Conservation (phyloP, 2,888 invertebrate species). For the Laspeyria flexula region DNA sequence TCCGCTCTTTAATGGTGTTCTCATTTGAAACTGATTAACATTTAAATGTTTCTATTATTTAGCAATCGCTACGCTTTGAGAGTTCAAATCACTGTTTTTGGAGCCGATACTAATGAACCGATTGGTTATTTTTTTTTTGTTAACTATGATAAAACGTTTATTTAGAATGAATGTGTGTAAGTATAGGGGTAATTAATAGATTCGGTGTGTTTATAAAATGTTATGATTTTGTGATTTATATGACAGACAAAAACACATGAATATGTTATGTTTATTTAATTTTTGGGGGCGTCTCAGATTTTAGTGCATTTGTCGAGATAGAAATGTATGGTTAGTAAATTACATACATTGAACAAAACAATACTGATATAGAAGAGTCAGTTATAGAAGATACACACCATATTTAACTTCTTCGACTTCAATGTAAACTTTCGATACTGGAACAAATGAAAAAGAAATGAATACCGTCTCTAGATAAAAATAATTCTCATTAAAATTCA, state of each 20-base stretch:
- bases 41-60: constrained; percentile 49
- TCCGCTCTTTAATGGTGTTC: constrained; percentile 43
- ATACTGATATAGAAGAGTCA: too few relatives aligned
- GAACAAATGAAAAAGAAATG: background rate
- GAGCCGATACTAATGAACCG: constrained; percentile 30
- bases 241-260: too few relatives aligned
- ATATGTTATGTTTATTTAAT: too few relatives aligned
- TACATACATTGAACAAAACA: too few relatives aligned
- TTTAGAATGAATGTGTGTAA: background rate
- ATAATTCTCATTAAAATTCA: background rate
- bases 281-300: too few relatives aligned
- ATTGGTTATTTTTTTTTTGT: constrained; percentile 16
- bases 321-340: too few relatives aligned
- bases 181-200: background rate
- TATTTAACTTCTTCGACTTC: too few relatives aligned
- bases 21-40: constrained; percentile 42
- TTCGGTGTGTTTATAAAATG: background rate
- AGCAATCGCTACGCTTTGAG: constrained; percentile 30
- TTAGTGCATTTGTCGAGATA: too few relatives aligned
- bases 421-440: background rate
- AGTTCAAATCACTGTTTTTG: constrained; percentile 25
- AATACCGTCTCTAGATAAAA: background rate
- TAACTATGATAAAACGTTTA: background rate
- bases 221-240: background rate
- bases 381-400: too few relatives aligned